phyloP scores from a whole-genome alignment of 2,888 invertebrate genomes.

The Tetragonula carbonaria region DNA sequence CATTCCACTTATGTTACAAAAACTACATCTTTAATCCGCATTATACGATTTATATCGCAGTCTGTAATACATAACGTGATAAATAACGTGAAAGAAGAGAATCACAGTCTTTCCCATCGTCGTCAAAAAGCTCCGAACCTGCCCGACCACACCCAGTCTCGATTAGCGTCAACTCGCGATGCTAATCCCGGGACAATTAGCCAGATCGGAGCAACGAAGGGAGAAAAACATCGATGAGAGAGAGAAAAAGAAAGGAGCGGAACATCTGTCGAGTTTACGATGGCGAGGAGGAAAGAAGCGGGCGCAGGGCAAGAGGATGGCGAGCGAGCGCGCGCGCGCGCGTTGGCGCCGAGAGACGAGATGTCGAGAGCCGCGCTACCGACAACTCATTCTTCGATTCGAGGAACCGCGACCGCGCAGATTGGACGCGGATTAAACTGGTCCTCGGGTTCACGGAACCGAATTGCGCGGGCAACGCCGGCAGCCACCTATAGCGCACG shows the following conservation, averaged over 20 bases:
- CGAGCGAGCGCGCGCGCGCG: constrained; percentile 32
- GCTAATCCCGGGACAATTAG: constrained; percentile 51
- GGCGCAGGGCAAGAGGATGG: constrained; percentile 47
- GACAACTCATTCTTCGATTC: constrained; percentile 72
- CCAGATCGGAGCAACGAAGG: constrained; percentile 22
- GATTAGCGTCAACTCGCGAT: constrained; percentile 11
- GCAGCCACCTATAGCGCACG: constrained; percentile 63
- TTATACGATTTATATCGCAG: neutral
- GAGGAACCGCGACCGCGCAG: constrained; percentile 63
- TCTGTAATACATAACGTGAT: too few relatives aligned
- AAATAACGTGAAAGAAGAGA: too few relatives aligned
- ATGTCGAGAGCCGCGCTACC: constrained; percentile 57
- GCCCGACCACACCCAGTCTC: neutral
- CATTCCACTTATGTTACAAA: neutral
- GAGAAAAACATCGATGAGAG: neutral
- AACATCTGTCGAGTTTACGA: constrained; percentile 60
- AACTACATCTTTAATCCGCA: neutral
- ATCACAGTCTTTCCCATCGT: too few relatives aligned
- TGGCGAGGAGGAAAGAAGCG: constrained; percentile 49
- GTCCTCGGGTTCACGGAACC: constrained; percentile 71
- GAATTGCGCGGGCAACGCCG: constrained; percentile 61
- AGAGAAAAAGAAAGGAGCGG: constrained; percentile 16
- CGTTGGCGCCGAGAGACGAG: constrained; percentile 64
- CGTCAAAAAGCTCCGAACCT: too few relatives aligned
- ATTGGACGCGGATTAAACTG: constrained; percentile 72